phyloP scores from a whole-genome alignment of 2,113 vertebrate genomes.

The Brachypteracias leptosomus region DNA sequence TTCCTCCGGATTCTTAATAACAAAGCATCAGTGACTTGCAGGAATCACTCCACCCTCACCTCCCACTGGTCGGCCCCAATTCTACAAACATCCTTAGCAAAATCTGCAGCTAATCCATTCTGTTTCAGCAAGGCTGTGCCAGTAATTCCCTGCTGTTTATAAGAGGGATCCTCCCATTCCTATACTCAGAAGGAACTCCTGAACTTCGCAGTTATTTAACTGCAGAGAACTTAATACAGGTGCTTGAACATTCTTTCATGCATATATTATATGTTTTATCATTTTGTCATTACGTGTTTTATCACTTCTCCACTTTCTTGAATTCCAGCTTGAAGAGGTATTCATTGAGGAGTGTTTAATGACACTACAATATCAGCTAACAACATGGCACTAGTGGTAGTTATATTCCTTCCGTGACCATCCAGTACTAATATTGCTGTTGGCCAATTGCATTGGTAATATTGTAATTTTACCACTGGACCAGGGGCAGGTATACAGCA shows the following conservation, averaged over 20 bases:
- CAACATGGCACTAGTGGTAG: not conserved
- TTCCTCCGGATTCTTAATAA: conserved; percentile 66
- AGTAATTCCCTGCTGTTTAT: conserved; percentile 11
- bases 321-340: not conserved
- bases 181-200: not conserved
- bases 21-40: conserved; percentile 59
- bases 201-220: not conserved
- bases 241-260: not conserved
- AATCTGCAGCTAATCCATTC: conserved; percentile 11
- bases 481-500: not conserved
- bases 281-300: not conserved
- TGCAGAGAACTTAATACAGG: not conserved
- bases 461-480: not conserved
- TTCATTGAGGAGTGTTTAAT: not conserved
- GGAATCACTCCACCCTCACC: conserved; percentile 65
- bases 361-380: rapidly evolving
- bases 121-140: conserved; percentile 16
- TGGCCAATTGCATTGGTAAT: not conserved
- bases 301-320: not conserved
- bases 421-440: not conserved
- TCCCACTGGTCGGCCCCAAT: conserved; percentile 19
- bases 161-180: conserved; percentile 29
- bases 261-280: not conserved
- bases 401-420: not conserved
- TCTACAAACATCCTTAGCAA: conserved; percentile 32